A percentile compares a stretch with the other conserved stretches of the same genome.
Evolutionary conservation across 1,140 invertebrate species (phyloP).

Genomic region (Brachionus koreanus): DNA sequence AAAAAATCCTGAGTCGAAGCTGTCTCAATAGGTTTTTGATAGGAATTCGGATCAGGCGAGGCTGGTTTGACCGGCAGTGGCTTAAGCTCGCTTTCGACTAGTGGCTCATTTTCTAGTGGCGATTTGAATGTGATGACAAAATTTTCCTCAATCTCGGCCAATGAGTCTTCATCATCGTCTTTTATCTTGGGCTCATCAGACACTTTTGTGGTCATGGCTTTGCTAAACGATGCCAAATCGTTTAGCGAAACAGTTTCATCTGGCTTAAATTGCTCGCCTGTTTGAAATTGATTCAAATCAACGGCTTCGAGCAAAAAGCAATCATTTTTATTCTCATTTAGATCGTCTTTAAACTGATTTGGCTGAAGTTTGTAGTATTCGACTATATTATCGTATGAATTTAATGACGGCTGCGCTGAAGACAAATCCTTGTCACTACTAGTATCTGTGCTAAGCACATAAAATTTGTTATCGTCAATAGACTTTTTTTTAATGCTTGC

Average conservation of each 20-base stretch:
- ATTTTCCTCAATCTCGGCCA: constrained; percentile 32
- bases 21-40: not conserved
- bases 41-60: not conserved
- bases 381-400: not conserved
- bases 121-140: constrained; percentile 29
- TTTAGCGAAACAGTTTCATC: not conserved
- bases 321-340: not conserved
- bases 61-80: not conserved
- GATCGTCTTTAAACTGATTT: not conserved
- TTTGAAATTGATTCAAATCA: not conserved
- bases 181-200: not conserved
- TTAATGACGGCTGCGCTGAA: not conserved
- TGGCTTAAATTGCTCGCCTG: constrained; percentile 1
- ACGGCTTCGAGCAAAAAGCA: not conserved
- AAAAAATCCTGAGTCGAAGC: not conserved
- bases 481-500: not conserved
- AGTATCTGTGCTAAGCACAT: not conserved
- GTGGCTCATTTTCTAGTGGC: not conserved
- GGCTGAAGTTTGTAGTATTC: constrained; percentile 26
- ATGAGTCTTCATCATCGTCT: not conserved
- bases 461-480: not conserved
- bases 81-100: not conserved
- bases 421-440: constrained; percentile 7
- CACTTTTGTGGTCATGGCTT: not conserved
- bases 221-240: constrained; percentile 12